Percentiles rank a stretch among this genome's conserved stretches.
Conservation (phyloP, 2,113 vertebrate species). For the Pterocles gutturalis region DNA sequence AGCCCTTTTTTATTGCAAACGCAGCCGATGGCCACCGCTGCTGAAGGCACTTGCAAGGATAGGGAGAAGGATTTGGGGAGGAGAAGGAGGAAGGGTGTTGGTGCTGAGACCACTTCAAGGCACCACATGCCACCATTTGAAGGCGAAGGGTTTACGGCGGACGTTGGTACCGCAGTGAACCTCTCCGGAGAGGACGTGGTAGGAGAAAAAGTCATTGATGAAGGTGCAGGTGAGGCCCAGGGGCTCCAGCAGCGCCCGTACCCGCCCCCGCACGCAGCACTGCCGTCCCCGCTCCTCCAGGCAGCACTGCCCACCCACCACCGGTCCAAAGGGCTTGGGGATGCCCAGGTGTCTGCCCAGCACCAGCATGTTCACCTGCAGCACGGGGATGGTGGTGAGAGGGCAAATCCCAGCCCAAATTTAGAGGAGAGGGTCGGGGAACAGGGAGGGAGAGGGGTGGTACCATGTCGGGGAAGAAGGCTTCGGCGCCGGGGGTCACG, state of each 20-base stretch:
- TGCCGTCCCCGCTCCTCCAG: conserved; percentile 81
- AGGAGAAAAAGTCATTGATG: conserved; percentile 84
- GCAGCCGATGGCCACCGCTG: fast-evolving
- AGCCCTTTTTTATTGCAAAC: neutral
- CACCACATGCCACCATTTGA: conserved; percentile 89
- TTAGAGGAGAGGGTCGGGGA: fast-evolving
- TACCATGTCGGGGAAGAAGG: conserved; percentile 92
- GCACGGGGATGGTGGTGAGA: neutral
- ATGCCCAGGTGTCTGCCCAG: conserved; percentile 86
- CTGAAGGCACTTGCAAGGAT: neutral
- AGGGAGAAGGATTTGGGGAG: neutral
- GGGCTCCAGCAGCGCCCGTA: conserved; percentile 79
- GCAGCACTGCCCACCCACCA: conserved; percentile 79
- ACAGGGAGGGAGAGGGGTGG: neutral
- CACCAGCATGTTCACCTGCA: conserved; percentile 94
- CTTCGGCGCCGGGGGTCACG: conserved; percentile 58
- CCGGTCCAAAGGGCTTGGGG: conserved; percentile 90
- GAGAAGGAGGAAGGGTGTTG: fast-evolving
- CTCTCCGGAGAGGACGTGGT: conserved; percentile 82
- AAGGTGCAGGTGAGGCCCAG: conserved; percentile 87
- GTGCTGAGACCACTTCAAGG: conserved; percentile 60
- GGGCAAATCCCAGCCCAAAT: neutral
- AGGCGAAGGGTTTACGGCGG: conserved; percentile 79
- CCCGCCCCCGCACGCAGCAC: conserved; percentile 84
- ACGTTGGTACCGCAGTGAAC: conserved; percentile 92